Evolutionary conservation across 2,113 vertebrate genomes (phyloP).

Genomic region (Marcusenius ussheri): DNA sequence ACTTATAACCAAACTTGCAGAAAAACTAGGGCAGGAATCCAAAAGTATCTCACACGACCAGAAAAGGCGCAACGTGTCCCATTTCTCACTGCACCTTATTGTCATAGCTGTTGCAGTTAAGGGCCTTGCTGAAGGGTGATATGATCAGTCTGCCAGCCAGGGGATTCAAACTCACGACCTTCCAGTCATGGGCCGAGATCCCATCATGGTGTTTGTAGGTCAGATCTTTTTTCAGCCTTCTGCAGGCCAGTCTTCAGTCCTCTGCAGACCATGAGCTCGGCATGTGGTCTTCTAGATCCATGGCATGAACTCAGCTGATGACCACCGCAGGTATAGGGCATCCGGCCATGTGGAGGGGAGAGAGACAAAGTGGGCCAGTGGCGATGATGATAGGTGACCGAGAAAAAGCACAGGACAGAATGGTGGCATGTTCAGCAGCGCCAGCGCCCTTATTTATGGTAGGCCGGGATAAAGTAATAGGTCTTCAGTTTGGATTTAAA

Average conservation of each 20-base stretch:
- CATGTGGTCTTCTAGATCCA: not conserved
- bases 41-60: not conserved
- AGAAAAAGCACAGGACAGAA: not conserved
- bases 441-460: not conserved
- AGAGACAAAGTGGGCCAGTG: not conserved
- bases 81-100: not conserved
- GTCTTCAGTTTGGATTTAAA: not conserved
- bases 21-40: not conserved
- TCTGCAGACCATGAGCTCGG: not conserved
- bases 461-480: not conserved
- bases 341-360: not conserved
- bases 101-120: not conserved
- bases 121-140: not conserved
- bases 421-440: not conserved
- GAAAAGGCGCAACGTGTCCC: not conserved
- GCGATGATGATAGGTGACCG: not conserved
- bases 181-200: not conserved
- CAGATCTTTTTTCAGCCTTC: not conserved
- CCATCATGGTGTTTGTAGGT: not conserved
- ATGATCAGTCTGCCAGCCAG: not conserved
- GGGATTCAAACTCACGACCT: not conserved
- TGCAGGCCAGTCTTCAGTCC: not conserved
- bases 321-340: not conserved
- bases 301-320: not conserved
- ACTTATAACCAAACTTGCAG: not conserved